Evolutionary conservation across 35 echinoderm and acorn worm species (phyloP), one percentile per base, ranked within the genome.

Genomic region (Heliocidaris tuberculata): DNA sequence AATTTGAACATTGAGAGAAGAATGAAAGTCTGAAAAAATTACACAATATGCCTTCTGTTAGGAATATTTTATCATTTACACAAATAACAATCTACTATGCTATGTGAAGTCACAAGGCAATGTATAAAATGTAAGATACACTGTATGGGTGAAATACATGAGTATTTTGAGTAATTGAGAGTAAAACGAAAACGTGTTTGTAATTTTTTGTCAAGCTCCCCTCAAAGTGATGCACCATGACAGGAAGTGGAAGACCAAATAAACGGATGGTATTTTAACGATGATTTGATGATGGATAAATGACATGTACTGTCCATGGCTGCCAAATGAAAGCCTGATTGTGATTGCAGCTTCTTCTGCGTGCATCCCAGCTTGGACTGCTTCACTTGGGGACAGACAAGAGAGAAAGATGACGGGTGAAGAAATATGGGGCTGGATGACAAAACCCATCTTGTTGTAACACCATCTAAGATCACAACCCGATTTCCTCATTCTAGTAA

Each of bases 201-300:
- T 89, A 89, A 89, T 47, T 47, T 48, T 89, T 89, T 31, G 19
- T 89, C 87, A 89, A 89, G 87, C 87, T 15, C 47, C 29, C 31
- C 31, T 89, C 87, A 47, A 89, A 89, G 87, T 89, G 87, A 89
- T 89, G 87, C 31, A 32, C 31, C 47, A 48, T 89, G 87, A 89
- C 87, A 89, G 87, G 87, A 89, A 89, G 87, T 89, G 87, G 87
- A 89, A 32, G 19, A 32, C 31, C 87, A 89, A 89, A 89, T 89
- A 89, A 78, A 89, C 87, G 31, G 12, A 89, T 13, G 87, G 87
- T 89, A 89, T 89, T 89, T 89, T 89, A 89, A 89, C 47, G 87
- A 89, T 89, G 87, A 89, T 89, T 89, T 89, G 29, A 89, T 89
- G 87, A 89, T 89, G 47, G 87, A 89, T 89, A 89, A 89, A 89